Conservation (phyloP, 1,140 invertebrate species). For the Atopsyche davidsoni region DNA sequence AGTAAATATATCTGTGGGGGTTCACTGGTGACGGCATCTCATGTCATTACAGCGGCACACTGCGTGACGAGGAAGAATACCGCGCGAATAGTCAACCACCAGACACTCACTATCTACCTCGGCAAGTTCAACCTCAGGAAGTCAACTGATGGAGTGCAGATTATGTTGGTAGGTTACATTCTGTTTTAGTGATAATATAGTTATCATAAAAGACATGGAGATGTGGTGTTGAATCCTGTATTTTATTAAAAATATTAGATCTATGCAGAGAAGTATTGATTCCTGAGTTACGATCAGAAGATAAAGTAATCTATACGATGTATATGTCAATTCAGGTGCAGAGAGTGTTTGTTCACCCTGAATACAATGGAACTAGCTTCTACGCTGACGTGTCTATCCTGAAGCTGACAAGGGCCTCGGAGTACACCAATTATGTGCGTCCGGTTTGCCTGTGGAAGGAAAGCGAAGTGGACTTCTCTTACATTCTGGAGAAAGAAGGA, state of each 20-base stretch:
- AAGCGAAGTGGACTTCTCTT: conserved; percentile 38
- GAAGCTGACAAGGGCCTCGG: conserved; percentile 40
- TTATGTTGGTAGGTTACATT: conserved; percentile 37
- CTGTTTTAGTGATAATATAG: background rate
- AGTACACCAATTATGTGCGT: conserved; percentile 48
- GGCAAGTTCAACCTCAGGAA: conserved; percentile 50
- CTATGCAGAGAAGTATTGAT: no score
- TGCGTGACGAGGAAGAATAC: conserved; percentile 54
- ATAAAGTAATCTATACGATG: background rate
- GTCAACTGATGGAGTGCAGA: conserved; percentile 42
- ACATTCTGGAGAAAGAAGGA: conserved; percentile 45
- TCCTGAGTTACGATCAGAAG: no score
- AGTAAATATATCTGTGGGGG: conserved; percentile 67
- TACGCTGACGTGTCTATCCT: conserved; percentile 54
- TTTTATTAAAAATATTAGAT: no score
- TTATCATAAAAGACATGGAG: no score
- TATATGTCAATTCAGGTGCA: conserved; percentile 47
- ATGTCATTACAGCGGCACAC: conserved; percentile 80
- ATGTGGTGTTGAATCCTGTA: no score
- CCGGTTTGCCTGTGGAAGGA: conserved; percentile 57
- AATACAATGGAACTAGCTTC: conserved; percentile 51
- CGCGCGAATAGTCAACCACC: conserved; percentile 35
- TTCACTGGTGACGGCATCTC: conserved; percentile 64
- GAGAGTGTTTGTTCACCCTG: conserved; percentile 50
- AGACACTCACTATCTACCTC: conserved; percentile 41